Conservation (phyloP, 2,888 invertebrate genomes). For the Hydrotaea diabolus region DNA sequence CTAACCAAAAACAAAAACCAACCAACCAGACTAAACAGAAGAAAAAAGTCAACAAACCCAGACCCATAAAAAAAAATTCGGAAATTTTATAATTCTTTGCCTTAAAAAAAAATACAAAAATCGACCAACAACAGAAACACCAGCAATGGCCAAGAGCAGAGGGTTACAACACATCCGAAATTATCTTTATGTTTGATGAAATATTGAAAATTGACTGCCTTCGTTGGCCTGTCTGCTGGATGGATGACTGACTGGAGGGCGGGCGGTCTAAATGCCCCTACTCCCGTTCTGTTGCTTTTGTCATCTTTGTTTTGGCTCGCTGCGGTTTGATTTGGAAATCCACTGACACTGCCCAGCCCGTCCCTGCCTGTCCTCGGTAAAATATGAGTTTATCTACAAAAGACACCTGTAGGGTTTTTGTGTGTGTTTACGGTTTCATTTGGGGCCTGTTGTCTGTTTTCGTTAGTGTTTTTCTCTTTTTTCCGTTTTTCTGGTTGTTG, state of each 20-base stretch:
- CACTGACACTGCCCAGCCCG: neutral
- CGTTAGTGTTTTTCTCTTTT: neutral
- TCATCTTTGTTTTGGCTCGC: neutral
- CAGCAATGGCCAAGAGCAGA: too few species aligned
- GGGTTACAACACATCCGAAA: conserved; percentile 10
- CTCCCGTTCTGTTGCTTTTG: neutral
- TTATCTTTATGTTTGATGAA: neutral
- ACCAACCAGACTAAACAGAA: too few species aligned
- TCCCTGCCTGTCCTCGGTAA: neutral
- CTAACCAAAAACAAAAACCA: neutral
- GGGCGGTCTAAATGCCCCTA: neutral
- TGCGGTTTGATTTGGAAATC: neutral
- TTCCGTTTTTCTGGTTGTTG: neutral
- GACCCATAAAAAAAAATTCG: neutral
- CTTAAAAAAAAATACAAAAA: neutral
- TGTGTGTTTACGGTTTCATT: neutral
- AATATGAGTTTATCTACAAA: conserved; percentile 42
- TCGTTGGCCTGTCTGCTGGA: neutral
- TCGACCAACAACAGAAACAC: too few species aligned
- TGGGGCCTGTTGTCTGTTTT: too few species aligned
- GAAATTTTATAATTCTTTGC: conserved; percentile 3
- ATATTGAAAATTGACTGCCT: conserved; percentile 18
- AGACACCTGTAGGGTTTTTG: conserved; percentile 64
- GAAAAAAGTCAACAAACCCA: neutral
- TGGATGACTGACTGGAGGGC: too few species aligned